Base-by-base conservation (phyloP, 2,113 vertebrate genomes). In the Bubo scandiacus region DNA sequence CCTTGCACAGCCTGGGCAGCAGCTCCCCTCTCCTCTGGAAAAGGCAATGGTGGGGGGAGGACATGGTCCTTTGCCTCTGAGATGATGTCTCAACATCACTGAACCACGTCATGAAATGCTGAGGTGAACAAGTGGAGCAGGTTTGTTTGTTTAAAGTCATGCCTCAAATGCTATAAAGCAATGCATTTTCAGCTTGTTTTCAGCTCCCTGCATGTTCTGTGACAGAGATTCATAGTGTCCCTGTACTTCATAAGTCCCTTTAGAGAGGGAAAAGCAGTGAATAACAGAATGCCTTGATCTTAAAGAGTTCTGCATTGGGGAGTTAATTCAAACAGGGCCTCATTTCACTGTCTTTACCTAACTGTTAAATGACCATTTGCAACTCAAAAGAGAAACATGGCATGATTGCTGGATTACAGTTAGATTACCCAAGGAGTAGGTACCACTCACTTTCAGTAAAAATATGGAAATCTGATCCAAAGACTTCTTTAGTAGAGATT, bases 41-140 rank as follows among this genome's bases (percentile, higher is more conserved):
- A 90, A 74, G 42, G 47, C 58, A 43, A 34, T 3, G 12, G 11
- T 15, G 7, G 6, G 3, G 10, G 12, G 4, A 38, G 10, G 17
- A n/a, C 0, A 0, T 7, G 3, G 20, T 40, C 22, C 47, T 89
- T 75, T 59, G n/a, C 30, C 68, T 61, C 2, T 0, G 58, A 92
- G 34, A 13, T 70, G 58, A 20, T 2, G 0, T 10, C 68, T 73
- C 51, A n/a, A 38, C 57, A 26, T 55, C 23, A 5, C 65, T 9
- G n/a, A 87, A 12, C 6, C n/a, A 47, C 59, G 52, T 22, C 57
- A 20, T 17, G 70, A 68, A 84, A 61, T 18, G 47, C 18, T 14
- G 54, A 86, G 34, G 49, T 62, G 81, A 83, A 82, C 0, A 9
- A 84, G 27, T 0, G 9, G 47, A 77, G 13, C 43, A 62, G 20